Evolutionary conservation across 2,888 invertebrate genomes (phyloP).

Genomic region (Scrobipalpa atriplicella): DNA sequence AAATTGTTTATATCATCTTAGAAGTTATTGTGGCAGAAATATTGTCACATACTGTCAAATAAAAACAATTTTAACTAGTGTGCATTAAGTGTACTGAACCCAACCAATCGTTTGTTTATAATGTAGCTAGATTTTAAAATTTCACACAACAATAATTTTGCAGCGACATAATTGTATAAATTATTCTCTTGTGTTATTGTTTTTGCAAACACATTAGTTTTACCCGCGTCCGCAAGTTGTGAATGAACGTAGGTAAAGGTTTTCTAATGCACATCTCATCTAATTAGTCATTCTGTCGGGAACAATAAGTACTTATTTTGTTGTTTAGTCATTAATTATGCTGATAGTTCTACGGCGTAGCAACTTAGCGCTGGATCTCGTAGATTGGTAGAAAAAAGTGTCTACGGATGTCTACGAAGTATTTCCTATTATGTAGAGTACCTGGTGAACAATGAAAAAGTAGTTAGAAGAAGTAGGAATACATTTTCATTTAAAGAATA

Average conservation of each 20-base stretch:
- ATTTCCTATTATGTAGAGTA: background rate
- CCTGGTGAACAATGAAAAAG: background rate
- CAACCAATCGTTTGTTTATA: too few species aligned
- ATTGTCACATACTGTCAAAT: too few species aligned
- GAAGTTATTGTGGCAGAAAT: too few species aligned
- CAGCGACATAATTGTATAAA: too few species aligned
- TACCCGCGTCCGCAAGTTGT: background rate
- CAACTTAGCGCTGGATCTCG: background rate
- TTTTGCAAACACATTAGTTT: too few species aligned
- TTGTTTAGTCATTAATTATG: background rate
- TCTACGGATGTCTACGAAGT: background rate
- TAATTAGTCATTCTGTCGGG: background rate
- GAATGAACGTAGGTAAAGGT: background rate
- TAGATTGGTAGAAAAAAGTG: background rate
- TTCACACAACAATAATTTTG: too few species aligned
- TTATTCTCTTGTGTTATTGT: too few species aligned
- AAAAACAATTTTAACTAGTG: too few species aligned
- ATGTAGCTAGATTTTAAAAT: too few species aligned
- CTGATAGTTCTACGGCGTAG: constrained; percentile 2
- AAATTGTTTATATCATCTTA: too few species aligned
- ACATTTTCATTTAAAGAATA: background rate
- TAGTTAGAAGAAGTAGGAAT: background rate
- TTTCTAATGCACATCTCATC: background rate
- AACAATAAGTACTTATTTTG: background rate
- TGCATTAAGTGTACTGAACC: too few species aligned